These are phyloP conservation scores for Dendroctonus ponderosae DNA, from an alignment of 1,140 invertebrate genomes.

Conservation along the genomic window DNA sequence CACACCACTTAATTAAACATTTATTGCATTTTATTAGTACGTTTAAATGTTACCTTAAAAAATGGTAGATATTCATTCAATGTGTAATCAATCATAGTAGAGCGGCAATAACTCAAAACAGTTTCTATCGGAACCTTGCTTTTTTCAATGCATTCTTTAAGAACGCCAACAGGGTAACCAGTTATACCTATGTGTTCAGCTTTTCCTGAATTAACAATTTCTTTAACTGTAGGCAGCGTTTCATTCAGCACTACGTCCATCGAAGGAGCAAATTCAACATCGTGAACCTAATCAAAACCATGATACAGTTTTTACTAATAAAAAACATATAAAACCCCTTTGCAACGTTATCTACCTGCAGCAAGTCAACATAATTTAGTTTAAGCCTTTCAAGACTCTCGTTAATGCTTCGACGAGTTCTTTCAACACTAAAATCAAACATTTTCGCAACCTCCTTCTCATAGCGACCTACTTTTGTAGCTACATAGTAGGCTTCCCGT, in stretches of 20 bases:
- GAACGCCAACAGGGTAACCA: constrained; percentile 76
- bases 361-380: constrained; percentile 83
- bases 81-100: constrained; percentile 76
- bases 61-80: constrained; percentile 71
- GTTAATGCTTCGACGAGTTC: constrained; percentile 73
- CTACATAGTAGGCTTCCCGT: constrained; percentile 81
- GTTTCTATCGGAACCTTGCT: constrained; percentile 68
- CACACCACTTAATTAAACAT: no score
- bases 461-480: constrained; percentile 89
- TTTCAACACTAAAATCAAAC: constrained; percentile 84
- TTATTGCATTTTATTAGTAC: no score
- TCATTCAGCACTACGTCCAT: constrained; percentile 78
- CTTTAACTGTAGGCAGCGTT: constrained; percentile 78
- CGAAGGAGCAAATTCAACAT: constrained; percentile 83
- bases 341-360: constrained; percentile 64
- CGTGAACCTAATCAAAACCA: constrained; percentile 57
- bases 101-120: constrained; percentile 76
- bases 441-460: constrained; percentile 68
- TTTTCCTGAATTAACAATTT: constrained; percentile 73
- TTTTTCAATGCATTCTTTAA: constrained; percentile 72
- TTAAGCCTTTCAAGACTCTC: constrained; percentile 72
- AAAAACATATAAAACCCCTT: neutral
- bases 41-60: constrained; percentile 62
- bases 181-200: constrained; percentile 82
- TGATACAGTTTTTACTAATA: neutral